Evolutionary conservation across 2,113 vertebrate genomes (phyloP).

Genomic region (Eolophus roseicapilla): DNA sequence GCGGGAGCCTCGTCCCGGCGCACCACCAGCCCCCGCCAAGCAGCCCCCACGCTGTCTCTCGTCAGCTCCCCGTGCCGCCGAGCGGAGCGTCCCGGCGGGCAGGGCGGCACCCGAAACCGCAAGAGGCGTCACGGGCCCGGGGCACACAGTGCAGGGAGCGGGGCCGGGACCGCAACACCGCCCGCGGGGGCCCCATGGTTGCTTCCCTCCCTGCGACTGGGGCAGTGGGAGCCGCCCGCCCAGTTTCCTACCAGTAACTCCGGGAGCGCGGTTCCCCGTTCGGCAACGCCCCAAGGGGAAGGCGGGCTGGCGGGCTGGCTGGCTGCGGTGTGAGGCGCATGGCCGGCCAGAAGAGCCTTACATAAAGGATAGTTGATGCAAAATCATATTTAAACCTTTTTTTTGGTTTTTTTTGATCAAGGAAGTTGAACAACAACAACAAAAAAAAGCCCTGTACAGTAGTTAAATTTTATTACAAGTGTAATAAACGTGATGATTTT

Average conservation of each 20-base stretch:
- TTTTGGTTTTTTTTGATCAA: neutral
- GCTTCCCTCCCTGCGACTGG: neutral
- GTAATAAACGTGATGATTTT: conserved; percentile 72
- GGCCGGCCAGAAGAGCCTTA: neutral
- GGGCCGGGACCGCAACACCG: too few relatives aligned
- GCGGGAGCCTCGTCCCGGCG: rapidly evolving
- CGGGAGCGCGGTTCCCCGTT: neutral
- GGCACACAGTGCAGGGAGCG: too few relatives aligned
- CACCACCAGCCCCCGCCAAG: neutral
- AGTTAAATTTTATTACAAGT: conserved; percentile 79
- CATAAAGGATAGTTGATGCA: neutral
- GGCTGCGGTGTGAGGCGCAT: neutral
- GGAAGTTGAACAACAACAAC: neutral
- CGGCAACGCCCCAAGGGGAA: neutral
- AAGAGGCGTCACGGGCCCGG: neutral
- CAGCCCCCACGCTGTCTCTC: neutral
- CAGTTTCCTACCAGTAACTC: neutral
- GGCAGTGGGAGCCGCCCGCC: neutral
- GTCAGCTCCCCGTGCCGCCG: neutral
- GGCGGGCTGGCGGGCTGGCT: neutral
- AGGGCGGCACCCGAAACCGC: too few relatives aligned
- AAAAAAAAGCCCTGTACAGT: neutral
- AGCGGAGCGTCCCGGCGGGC: neutral
- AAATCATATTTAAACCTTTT: neutral
- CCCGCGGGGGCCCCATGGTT: too few relatives aligned